A percentile compares a stretch with the other conserved stretches of the same genome.
Evolutionary conservation across 2,888 invertebrate genomes (phyloP).

Genomic region (Athetis lepigone): DNA sequence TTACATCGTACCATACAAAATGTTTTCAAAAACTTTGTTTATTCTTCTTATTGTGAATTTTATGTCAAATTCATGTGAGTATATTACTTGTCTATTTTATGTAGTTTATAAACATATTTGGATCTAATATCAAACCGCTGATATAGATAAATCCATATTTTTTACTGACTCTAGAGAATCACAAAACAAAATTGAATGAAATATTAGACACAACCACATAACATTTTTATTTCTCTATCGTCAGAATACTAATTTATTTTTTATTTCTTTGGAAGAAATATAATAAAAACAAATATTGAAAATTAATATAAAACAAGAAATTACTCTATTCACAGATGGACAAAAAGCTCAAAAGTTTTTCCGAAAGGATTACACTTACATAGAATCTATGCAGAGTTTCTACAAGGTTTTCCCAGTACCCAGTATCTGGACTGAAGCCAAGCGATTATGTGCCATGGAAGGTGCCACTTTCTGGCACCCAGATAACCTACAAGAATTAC

Average conservation of each 20-base stretch:
- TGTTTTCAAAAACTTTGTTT: constrained; percentile 41
- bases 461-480: constrained; percentile 27
- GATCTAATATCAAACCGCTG: too few species aligned
- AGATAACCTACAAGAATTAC: constrained; percentile 9
- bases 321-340: constrained; percentile 10
- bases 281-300: too few species aligned
- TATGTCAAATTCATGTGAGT: constrained; percentile 50
- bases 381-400: constrained; percentile 17
- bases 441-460: constrained; percentile 21
- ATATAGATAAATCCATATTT: too few species aligned
- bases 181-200: too few species aligned
- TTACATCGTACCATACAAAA: constrained; percentile 22
- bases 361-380: constrained; percentile 66
- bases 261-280: too few species aligned
- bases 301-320: not conserved
- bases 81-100: too few species aligned
- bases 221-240: too few species aligned
- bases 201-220: too few species aligned
- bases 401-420: constrained; percentile 32
- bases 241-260: too few species aligned
- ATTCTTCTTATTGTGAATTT: constrained; percentile 38
- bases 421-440: constrained; percentile 24
- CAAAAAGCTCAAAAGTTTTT: constrained; percentile 52
- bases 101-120: too few species aligned
- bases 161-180: too few species aligned